Evolutionary conservation across 2,113 vertebrate genomes (phyloP), one percentile per base, ranked within the genome.

Genomic region (Seriola rivoliana): DNA sequence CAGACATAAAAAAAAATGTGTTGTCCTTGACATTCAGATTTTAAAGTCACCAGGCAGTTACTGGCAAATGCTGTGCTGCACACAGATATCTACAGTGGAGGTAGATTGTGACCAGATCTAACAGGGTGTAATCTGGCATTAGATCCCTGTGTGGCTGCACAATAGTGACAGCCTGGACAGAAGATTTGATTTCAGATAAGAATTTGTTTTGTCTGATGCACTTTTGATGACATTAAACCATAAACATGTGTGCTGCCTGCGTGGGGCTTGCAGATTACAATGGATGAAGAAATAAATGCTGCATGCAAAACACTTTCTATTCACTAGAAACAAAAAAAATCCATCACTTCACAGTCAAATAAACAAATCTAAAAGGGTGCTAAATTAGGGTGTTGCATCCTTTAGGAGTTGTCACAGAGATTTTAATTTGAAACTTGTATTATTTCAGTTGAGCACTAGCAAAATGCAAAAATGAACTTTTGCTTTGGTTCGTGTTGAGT

Each of bases 1-100:
- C 72, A 86, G 76, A 69, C 81, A 67, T 70, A 74, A 82, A 57
- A 84, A 67, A 71, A 65, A 8, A 42, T 42, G 40, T 76, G 68
- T 85, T 91, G 83, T 91, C 84, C 85, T 88, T 91, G 89, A 88
- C 89, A 87, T 87, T 91, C 50, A 78, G 32, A 32, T 82, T 80
- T 71, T 80, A 64, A 81, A 83, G 81, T 81, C 81, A 81, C 50
- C 46, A 65, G 50, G 23, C 78, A 76, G 59, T 67, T 32, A 11
- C 62, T 57, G 62, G 66, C n/a, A 46, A 63, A 71, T 46, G 55
- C 81, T 81, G 84, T 12, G 23, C 74, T 70, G 77, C 60, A 80
- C 74, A 77, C 50, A 76, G 8, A 81, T 70, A n/a, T 60, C 72
- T 73, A 42, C 54, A 48, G 23, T 38, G 68, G 66, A 89, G 40